phyloP scores from a whole-genome alignment of 2,113 vertebrate species.

The Platycercus adscitus region DNA sequence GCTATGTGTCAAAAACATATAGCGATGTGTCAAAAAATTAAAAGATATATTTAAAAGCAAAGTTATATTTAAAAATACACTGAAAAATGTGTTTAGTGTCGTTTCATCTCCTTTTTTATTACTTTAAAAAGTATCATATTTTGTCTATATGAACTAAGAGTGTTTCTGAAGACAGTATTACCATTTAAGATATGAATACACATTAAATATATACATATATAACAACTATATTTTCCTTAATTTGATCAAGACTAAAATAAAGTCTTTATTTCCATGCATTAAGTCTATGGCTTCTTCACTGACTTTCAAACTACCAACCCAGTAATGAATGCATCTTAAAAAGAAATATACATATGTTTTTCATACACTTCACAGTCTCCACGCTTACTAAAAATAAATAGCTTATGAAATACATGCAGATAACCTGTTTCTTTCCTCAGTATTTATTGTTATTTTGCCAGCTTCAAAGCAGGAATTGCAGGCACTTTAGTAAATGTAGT shows the following conservation, averaged over 20 bases:
- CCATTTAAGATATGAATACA: neutral
- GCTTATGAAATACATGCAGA: conserved; percentile 36
- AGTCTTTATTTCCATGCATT: neutral
- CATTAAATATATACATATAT: neutral
- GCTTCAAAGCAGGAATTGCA: neutral
- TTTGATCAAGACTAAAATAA: neutral
- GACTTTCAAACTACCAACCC: neutral
- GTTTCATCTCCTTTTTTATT: neutral
- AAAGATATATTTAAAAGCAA: conserved; percentile 45
- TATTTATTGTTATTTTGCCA: neutral
- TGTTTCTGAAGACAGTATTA: neutral
- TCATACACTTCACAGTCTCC: neutral
- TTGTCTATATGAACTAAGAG: neutral
- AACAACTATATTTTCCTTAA: neutral
- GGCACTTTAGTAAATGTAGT: neutral
- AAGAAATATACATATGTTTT: neutral
- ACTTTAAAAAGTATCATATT: conserved; percentile 4
- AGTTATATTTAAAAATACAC: conserved; percentile 26
- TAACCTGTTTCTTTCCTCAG: conserved; percentile 26
- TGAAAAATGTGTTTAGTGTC: neutral
- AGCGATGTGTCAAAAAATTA: neutral
- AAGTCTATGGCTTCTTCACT: neutral
- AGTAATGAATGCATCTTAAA: neutral
- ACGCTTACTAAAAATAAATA: conserved; percentile 33
- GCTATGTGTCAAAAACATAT: neutral